These are phyloP conservation scores for Plestiodon gilberti DNA, from an alignment of 2,113 vertebrate genomes.

Conservation along the genomic window DNA sequence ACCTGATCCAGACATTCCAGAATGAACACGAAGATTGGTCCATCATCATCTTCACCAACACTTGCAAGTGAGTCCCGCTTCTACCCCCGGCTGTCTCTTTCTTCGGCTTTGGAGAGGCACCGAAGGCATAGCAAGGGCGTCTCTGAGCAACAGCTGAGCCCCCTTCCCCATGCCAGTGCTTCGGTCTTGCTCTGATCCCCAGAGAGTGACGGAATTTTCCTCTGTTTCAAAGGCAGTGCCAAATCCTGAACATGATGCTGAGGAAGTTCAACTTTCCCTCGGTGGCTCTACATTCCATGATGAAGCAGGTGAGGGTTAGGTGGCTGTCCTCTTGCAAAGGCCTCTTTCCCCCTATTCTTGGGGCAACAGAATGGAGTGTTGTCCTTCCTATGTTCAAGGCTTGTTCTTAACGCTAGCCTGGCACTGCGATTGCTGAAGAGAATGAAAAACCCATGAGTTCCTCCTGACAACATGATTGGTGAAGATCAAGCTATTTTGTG, in stretches of 20 bases:
- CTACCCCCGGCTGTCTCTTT: rapidly evolving
- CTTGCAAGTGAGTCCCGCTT: slow-evolving; percentile 88
- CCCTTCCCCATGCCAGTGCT: background rate
- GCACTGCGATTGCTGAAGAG: no score
- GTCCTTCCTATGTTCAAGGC: background rate
- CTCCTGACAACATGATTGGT: no score
- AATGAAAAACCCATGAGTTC: no score
- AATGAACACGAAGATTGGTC: slow-evolving; percentile 92
- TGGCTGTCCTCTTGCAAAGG: no score
- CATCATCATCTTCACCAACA: slow-evolving; percentile 94
- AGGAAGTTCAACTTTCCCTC: slow-evolving; percentile 86
- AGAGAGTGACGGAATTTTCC: background rate
- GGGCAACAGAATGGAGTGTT: background rate
- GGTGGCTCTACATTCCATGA: slow-evolving; percentile 92
- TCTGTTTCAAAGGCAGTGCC: slow-evolving; percentile 83
- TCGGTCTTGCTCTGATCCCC: background rate
- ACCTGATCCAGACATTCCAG: slow-evolving; percentile 91
- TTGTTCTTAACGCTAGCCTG: no score
- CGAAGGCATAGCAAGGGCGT: background rate
- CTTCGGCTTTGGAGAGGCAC: background rate
- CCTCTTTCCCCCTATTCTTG: rapidly evolving
- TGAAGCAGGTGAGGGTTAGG: slow-evolving; percentile 88
- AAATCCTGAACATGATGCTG: slow-evolving; percentile 95
- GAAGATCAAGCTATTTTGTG: no score
- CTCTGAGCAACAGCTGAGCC: background rate